These are phyloP conservation scores for Ophioderma brevispina DNA, from an alignment of 35 echinoderm and acorn worm genomes.

Conservation along the genomic window DNA sequence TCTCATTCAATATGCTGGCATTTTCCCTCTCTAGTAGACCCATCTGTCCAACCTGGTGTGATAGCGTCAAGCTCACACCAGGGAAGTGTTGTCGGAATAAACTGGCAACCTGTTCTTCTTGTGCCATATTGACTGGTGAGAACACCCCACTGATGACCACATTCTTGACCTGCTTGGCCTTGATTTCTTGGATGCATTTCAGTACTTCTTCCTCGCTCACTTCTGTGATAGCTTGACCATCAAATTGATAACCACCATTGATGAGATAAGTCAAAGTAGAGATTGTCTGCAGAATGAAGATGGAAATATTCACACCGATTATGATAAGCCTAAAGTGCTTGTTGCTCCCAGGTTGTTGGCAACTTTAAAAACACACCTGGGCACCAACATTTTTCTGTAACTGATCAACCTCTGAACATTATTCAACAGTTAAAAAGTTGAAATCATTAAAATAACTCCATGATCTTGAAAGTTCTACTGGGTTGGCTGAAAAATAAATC, in stretches of 20 bases:
- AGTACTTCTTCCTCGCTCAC: slow-evolving; percentile 73
- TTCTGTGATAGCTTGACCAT: slow-evolving; percentile 72
- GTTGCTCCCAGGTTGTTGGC: no score
- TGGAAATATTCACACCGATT: no score
- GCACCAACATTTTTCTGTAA: no score
- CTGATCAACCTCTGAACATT: no score
- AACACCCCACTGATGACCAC: slow-evolving; percentile 81
- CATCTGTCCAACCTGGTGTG: slow-evolving; percentile 75
- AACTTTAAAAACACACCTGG: no score
- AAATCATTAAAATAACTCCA: no score
- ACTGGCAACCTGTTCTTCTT: slow-evolving; percentile 71
- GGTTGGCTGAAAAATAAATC: no score
- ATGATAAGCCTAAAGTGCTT: no score
- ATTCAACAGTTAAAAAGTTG: no score
- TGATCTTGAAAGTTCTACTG: no score
- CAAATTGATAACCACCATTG: slow-evolving; percentile 83
- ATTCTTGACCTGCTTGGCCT: slow-evolving; percentile 43
- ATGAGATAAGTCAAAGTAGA: slow-evolving; percentile 48
- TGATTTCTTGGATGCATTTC: slow-evolving; percentile 55
- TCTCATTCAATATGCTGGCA: slow-evolving; percentile 90
- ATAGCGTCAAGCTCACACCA: slow-evolving; percentile 71
- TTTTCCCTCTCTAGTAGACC: slow-evolving; percentile 92
- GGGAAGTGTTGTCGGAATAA: slow-evolving; percentile 51
- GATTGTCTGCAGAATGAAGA: slow-evolving; percentile 19
- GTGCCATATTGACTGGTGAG: slow-evolving; percentile 73